Evolutionary conservation across 2,113 vertebrate genomes (phyloP).

Genomic region (Gopherus evgoodei): DNA sequence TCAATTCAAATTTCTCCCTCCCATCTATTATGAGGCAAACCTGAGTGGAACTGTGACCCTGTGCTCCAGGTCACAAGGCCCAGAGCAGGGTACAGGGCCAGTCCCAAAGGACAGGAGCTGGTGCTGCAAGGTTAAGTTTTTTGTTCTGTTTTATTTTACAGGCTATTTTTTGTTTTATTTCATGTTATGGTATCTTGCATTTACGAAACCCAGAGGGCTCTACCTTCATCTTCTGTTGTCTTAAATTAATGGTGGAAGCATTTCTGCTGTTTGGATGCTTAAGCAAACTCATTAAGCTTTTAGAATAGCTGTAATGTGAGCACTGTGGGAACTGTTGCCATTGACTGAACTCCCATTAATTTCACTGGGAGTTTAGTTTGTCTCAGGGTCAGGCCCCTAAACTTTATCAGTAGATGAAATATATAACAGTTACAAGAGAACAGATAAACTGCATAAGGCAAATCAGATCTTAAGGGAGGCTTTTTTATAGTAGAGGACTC

Average conservation of each 20-base stretch:
- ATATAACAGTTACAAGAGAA: conserved; percentile 38
- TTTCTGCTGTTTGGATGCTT: conserved; percentile 80
- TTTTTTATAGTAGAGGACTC: not conserved
- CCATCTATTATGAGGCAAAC: not conserved
- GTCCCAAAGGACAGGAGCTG: not conserved
- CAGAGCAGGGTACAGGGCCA: not conserved
- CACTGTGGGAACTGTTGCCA: conserved; percentile 81
- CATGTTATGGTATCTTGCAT: not conserved
- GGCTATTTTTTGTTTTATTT: not conserved
- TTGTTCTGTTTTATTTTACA: not conserved
- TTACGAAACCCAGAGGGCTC: not conserved
- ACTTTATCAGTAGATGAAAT: conserved; percentile 48
- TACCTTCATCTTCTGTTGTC: conserved; percentile 54
- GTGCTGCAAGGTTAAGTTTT: not conserved
- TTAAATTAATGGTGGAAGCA: conserved; percentile 84
- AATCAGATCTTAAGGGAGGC: not conserved
- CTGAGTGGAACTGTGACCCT: not conserved
- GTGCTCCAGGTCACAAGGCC: not conserved
- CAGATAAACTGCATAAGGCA: not conserved
- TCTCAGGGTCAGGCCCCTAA: conserved; percentile 54
- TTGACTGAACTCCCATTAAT: conserved; percentile 67
- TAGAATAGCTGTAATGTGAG: conserved; percentile 86
- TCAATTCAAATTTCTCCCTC: not conserved
- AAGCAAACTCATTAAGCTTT: conserved; percentile 93
- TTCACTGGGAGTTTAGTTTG: conserved; percentile 65